Conservation (phyloP, 2,113 vertebrate species). For the Cygnus atratus region DNA sequence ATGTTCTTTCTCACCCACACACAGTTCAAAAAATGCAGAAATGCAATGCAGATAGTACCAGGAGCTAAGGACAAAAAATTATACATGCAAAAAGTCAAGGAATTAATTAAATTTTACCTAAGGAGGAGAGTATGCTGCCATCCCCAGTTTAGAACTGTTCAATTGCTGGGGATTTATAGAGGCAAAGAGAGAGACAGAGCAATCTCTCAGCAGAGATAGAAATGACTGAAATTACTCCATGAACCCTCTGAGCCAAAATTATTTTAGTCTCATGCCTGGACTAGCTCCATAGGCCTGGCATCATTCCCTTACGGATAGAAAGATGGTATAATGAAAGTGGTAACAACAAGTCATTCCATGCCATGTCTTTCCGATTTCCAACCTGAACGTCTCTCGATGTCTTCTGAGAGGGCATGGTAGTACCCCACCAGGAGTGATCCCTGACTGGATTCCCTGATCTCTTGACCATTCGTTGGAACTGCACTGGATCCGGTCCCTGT, state of each 20-base stretch:
- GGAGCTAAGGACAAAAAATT: not conserved
- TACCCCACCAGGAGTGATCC: not conserved
- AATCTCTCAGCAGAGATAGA: not conserved
- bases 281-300: not conserved
- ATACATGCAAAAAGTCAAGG: not conserved
- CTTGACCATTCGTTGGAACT: not conserved
- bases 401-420: not conserved
- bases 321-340: not conserved
- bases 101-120: constrained; percentile 20
- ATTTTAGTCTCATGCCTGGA: constrained; percentile 34
- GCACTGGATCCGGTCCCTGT: not conserved
- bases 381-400: not conserved
- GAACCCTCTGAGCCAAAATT: constrained; percentile 27
- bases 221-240: not conserved
- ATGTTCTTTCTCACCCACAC: not conserved
- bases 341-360: not conserved
- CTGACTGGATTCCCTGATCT: not conserved
- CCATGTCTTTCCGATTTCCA: not conserved
- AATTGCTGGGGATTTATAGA: not conserved
- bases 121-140: not conserved
- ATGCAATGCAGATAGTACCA: not conserved
- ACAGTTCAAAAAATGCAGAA: not conserved
- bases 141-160: not conserved
- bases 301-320: not conserved
- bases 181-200: not conserved